Evolutionary conservation across 37 sponge, comb jelly and placozoan genomes (phyloP).

Genomic region (Geodia barretti): DNA sequence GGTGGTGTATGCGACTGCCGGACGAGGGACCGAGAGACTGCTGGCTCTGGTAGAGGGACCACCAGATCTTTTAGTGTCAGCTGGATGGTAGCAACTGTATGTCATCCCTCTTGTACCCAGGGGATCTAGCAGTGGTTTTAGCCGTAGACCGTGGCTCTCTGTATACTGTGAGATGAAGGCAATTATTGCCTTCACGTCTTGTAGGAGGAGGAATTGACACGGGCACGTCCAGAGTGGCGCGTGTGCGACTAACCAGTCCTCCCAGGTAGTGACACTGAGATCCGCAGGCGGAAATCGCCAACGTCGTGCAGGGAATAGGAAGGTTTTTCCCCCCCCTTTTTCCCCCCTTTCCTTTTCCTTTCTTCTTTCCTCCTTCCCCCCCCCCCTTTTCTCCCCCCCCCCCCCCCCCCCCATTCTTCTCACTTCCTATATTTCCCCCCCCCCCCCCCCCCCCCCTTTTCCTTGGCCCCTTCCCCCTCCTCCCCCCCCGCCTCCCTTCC

Average conservation of each 20-base stretch:
- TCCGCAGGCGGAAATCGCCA: neutral
- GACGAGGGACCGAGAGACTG: neutral
- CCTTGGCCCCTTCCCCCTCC: neutral
- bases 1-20: neutral
- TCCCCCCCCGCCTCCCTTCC: neutral
- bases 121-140: conserved; percentile 53
- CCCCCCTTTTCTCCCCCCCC: neutral
- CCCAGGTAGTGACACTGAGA: neutral
- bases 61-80: conserved; percentile 15
- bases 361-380: neutral
- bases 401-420: neutral
- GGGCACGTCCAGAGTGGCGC: too few relatives aligned
- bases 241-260: neutral
- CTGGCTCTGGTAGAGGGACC: neutral
- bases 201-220: neutral
- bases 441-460: neutral
- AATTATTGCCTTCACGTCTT: neutral
- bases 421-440: neutral
- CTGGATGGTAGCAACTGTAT: conserved; percentile 53
- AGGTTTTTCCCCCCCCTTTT: neutral
- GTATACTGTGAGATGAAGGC: neutral
- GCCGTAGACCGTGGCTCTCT: neutral
- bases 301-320: neutral
- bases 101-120: conserved; percentile 57
- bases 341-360: neutral